A percentile compares a stretch with the other conserved stretches of the same genome.
These are phyloP conservation scores for Ficedula albicollis DNA, from an alignment of 2,797 vertebrate genomes.

Conservation along the genomic window DNA sequence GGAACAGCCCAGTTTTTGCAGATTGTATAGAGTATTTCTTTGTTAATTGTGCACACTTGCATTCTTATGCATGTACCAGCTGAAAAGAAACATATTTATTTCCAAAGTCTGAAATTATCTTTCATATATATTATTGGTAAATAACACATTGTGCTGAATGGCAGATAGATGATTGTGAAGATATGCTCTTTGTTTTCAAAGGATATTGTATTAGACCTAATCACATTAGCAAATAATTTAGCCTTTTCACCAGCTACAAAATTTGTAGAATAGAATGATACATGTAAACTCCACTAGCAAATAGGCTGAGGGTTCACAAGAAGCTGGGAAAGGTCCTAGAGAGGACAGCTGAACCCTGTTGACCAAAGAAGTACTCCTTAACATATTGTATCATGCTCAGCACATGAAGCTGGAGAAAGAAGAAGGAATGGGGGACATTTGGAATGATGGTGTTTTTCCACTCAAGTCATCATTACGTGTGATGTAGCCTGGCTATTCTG, in stretches of 20 bases:
- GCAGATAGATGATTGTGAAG: background rate
- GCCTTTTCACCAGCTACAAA: background rate
- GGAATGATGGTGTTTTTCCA: background rate
- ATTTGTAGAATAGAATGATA: background rate
- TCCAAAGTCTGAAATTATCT: background rate
- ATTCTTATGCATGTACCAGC: background rate
- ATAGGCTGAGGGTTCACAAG: background rate
- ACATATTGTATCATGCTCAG: background rate
- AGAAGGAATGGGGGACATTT: background rate
- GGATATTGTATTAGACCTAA: background rate
- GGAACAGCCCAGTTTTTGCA: background rate
- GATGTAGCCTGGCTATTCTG: background rate
- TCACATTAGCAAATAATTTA: background rate
- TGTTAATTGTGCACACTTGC: background rate
- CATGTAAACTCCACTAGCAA: accelerated
- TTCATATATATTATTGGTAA: background rate
- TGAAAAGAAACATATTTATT: background rate
- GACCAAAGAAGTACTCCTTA: background rate
- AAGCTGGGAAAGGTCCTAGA: background rate
- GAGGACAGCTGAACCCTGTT: background rate
- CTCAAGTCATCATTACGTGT: accelerated
- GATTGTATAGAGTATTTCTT: background rate
- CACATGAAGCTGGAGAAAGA: background rate
- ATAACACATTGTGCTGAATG: background rate
- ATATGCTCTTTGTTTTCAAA: background rate